A percentile compares a stretch with the other conserved stretches of the same genome.
These are phyloP conservation scores for Atta colombica DNA, from an alignment of 1,140 invertebrate species.

Conservation along the genomic window DNA sequence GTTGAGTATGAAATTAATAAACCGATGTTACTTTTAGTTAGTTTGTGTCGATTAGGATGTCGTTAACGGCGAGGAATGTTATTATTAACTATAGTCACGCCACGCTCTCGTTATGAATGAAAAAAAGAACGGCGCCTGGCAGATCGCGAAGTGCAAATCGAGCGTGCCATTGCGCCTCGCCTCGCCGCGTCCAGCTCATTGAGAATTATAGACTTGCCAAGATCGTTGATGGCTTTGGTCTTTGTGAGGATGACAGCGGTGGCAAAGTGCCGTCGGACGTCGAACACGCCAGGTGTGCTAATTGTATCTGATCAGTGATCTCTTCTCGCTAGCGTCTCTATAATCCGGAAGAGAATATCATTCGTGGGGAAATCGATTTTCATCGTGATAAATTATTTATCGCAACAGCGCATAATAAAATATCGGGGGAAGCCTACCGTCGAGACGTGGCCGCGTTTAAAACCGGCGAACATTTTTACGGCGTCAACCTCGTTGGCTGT, in stretches of 20 bases:
- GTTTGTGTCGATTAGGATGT: neutral
- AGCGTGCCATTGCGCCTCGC: neutral
- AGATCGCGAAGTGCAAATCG: slow-evolving; percentile 28
- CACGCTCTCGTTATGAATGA: slow-evolving; percentile 1
- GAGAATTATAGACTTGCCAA: slow-evolving; percentile 33
- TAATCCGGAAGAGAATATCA: neutral
- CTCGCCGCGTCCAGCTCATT: neutral
- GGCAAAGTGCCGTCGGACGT: slow-evolving; percentile 42
- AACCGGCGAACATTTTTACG: slow-evolving; percentile 57
- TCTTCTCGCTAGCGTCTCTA: neutral
- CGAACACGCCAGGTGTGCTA: slow-evolving; percentile 21
- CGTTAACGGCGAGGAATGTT: neutral
- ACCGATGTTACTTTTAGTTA: too few relatives aligned
- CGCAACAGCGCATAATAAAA: slow-evolving; percentile 4
- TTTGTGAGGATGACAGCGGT: slow-evolving; percentile 33
- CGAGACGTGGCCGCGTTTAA: neutral
- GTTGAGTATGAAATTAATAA: too few relatives aligned
- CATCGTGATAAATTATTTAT: slow-evolving; percentile 24
- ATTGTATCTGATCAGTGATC: slow-evolving; percentile 25
- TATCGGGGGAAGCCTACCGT: neutral
- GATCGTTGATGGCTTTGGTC: slow-evolving; percentile 24
- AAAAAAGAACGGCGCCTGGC: slow-evolving; percentile 7
- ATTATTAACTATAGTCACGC: neutral
- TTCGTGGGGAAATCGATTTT: neutral
- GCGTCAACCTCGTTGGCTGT: neutral